Percentiles rank a stretch among this genome's conserved stretches.
phyloP scores from a whole-genome alignment of 2,113 vertebrate genomes.

The Campylorhamphus procurvoides region DNA sequence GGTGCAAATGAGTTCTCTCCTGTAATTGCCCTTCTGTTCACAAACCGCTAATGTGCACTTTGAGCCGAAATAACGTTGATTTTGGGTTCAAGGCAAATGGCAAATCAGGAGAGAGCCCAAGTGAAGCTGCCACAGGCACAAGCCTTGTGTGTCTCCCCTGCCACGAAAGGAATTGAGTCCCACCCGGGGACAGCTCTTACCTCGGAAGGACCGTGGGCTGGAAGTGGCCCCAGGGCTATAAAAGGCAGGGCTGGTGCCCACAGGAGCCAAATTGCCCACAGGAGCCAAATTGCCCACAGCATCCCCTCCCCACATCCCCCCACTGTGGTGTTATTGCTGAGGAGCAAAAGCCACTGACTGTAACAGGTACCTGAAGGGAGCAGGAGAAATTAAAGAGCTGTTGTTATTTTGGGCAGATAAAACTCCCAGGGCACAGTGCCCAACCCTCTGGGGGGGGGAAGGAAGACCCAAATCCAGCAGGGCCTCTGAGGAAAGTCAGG shows the following conservation, averaged over 20 bases:
- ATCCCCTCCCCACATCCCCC: background rate
- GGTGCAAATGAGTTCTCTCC: background rate
- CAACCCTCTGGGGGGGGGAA: fast-evolving
- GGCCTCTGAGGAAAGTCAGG: background rate
- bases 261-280: background rate
- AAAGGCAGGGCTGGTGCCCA: background rate
- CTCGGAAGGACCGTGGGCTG: background rate
- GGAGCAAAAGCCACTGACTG: background rate
- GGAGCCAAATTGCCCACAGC: background rate
- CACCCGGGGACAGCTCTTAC: background rate
- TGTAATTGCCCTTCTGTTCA: constrained; percentile 19
- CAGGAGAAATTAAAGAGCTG: background rate
- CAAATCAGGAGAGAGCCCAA: background rate
- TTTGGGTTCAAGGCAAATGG: background rate
- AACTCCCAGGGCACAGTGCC: background rate
- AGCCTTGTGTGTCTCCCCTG: background rate
- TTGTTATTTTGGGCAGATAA: background rate
- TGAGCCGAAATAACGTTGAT: background rate
- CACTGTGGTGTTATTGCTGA: fast-evolving
- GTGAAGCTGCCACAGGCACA: background rate
- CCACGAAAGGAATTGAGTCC: background rate
- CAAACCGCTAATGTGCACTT: background rate
- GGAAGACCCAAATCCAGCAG: background rate
- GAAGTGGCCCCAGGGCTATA: background rate
- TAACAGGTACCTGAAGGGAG: fast-evolving